Evolutionary conservation across 2,797 vertebrate species (phyloP).

Genomic region (Diglossa cyanea): DNA sequence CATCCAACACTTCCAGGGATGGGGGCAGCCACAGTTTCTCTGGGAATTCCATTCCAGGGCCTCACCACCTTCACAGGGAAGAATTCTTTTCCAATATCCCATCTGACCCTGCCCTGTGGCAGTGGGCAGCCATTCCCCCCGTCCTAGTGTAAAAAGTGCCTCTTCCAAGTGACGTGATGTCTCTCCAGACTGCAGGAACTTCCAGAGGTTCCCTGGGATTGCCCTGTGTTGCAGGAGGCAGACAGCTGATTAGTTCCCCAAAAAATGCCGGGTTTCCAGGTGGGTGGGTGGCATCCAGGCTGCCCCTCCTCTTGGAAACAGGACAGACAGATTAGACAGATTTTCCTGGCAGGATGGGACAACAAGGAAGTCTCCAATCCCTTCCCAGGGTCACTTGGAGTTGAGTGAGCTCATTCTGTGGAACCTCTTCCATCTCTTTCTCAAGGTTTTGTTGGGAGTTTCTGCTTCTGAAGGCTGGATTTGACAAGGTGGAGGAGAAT

Average conservation of each 20-base stretch:
- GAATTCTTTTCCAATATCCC: not conserved
- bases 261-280: not conserved
- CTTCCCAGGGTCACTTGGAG: not conserved
- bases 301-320: not conserved
- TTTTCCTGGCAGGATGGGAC: not conserved
- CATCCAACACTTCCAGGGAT: not conserved
- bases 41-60: not conserved
- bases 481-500: not conserved
- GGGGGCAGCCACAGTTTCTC: not conserved
- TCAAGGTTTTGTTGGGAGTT: not conserved
- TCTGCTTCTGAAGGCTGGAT: not conserved
- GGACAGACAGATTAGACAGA: not conserved
- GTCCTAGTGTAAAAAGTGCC: rapidly evolving
- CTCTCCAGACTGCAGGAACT: not conserved
- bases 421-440: not conserved
- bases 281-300: not conserved
- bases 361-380: not conserved
- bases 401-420: not conserved
- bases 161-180: rapidly evolving
- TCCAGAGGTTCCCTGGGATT: not conserved
- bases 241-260: not conserved
- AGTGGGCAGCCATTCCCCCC: rapidly evolving
- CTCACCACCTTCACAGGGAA: not conserved
- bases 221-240: not conserved
- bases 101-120: too few relatives aligned